These are phyloP conservation scores for Eubucco bourcierii DNA, from an alignment of 2,113 vertebrate genomes.

Conservation along the genomic window DNA sequence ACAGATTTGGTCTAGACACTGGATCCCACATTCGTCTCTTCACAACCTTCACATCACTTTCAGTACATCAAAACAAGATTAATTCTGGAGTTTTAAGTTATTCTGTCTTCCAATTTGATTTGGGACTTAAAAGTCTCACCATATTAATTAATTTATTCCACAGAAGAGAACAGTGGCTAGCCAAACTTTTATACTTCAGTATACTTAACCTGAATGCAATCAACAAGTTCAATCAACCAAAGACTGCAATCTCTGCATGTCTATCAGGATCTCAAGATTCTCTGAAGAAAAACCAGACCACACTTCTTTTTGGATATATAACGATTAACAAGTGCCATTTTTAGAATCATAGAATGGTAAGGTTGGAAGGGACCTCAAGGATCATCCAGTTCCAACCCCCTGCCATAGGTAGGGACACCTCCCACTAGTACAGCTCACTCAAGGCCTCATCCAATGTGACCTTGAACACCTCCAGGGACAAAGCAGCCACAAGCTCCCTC, in stretches of 20 bases:
- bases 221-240: not conserved
- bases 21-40: not conserved
- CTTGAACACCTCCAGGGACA: too few species aligned
- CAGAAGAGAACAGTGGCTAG: not conserved
- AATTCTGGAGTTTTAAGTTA: not conserved
- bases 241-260: not conserved
- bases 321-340: not conserved
- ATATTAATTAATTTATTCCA: not conserved
- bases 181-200: not conserved
- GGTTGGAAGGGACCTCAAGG: too few species aligned
- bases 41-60: not conserved
- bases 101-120: not conserved
- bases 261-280: not conserved
- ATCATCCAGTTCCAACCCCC: too few species aligned
- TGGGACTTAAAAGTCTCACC: not conserved
- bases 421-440: too few species aligned
- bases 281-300: not conserved
- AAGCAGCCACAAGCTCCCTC: too few species aligned
- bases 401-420: too few species aligned
- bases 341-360: too few species aligned
- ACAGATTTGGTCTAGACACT: fast-evolving
- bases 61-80: not conserved
- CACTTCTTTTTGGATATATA: too few species aligned
- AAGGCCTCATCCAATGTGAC: too few species aligned
- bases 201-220: not conserved